These are phyloP conservation scores for Vipera ursinii DNA, from an alignment of 2,797 vertebrate genomes.

Conservation along the genomic window DNA sequence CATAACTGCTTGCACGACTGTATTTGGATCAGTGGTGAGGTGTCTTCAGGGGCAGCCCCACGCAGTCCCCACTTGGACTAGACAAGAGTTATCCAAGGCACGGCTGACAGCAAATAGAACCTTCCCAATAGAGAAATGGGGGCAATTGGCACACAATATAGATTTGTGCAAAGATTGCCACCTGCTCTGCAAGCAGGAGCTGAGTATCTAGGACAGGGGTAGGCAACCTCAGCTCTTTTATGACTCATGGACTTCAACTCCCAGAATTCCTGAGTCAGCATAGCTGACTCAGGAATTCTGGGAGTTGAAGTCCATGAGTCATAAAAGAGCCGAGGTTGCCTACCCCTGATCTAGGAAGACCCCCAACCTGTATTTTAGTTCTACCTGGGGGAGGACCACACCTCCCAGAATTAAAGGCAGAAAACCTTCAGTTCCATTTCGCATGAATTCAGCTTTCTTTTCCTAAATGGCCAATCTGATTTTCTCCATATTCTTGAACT, in stretches of 20 bases:
- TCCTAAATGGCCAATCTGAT: not conserved
- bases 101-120: not conserved
- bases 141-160: not conserved
- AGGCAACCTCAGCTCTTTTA: too few species aligned
- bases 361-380: not conserved
- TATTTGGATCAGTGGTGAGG: not conserved
- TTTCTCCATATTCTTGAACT: not conserved
- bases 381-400: not conserved
- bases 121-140: not conserved
- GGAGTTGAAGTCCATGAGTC: too few species aligned
- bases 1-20: not conserved
- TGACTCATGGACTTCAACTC: too few species aligned
- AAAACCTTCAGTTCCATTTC: not conserved
- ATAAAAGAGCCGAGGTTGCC: too few species aligned
- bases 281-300: too few species aligned
- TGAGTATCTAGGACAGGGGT: not conserved
- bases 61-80: not conserved
- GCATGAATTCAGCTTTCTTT: not conserved
- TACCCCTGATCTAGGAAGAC: not conserved
- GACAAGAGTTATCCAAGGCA: not conserved
- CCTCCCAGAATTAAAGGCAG: not conserved
- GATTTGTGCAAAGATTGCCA: not conserved
- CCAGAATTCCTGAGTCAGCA: too few species aligned
- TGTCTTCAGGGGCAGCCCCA: not conserved
- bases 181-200: not conserved